Conservation (phyloP, 2,888 invertebrate genomes). For the Autographa gamma region DNA sequence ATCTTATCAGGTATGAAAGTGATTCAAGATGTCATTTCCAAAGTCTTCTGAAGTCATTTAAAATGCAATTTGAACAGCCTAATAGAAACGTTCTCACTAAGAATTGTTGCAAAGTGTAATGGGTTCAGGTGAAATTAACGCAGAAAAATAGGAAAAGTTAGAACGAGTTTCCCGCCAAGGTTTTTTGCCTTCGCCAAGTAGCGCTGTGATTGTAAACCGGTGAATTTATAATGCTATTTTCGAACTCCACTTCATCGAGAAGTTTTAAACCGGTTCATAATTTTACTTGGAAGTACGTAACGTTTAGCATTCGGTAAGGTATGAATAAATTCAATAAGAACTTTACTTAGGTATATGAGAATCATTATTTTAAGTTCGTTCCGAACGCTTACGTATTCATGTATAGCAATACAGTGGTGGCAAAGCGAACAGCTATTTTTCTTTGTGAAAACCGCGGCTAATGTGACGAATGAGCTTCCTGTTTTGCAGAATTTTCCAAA, state of each 20-base stretch:
- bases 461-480: conserved; percentile 58
- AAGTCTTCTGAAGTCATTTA: conserved; percentile 79
- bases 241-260: conserved; percentile 87
- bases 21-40: conserved; percentile 55
- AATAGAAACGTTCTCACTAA: conserved; percentile 84
- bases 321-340: conserved; percentile 66
- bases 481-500: conserved; percentile 57
- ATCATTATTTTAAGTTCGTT: conserved; percentile 55
- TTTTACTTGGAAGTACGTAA: conserved; percentile 79
- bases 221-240: conserved; percentile 89
- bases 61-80: conserved; percentile 86
- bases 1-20: conserved; percentile 37
- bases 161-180: conserved; percentile 85
- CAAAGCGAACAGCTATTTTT: conserved; percentile 39
- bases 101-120: conserved; percentile 89
- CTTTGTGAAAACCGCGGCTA: conserved; percentile 47
- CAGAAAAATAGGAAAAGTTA: conserved; percentile 90
- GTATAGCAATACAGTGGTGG: conserved; percentile 46
- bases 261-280: conserved; percentile 86
- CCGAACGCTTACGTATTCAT: conserved; percentile 37
- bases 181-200: conserved; percentile 84
- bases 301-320: conserved; percentile 68
- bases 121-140: conserved; percentile 88
- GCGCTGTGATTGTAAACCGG: conserved; percentile 88
- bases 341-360: conserved; percentile 43